Base-by-base conservation (phyloP, 2,888 invertebrate species). In the Mimumesa dahlbomi region DNA sequence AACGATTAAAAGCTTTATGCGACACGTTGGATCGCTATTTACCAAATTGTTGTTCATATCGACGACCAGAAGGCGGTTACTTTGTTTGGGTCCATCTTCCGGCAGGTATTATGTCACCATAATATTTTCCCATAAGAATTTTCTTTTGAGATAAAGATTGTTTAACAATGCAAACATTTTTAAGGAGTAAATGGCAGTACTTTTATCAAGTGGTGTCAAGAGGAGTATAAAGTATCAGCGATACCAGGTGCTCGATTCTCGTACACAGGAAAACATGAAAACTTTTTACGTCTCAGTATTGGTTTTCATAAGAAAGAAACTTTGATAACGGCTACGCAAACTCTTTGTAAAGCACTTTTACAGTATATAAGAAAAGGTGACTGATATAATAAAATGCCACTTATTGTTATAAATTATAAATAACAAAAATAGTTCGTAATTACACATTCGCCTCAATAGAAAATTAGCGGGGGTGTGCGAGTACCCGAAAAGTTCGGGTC, bases 41-140 rank as follows among this genome's bases (percentile, higher is more conserved):
- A 42, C 92, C 92, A 6, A 31, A 62, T 0, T 81, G 82, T 14
- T 92, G 92, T 73, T 84, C 78, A 0, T 90, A 91, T 73, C 59
- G 82, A 0, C 81, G 85, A 43, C 91, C 92, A 2, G 69, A 82
- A 70, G 93, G 93, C 1, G 93, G 93, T 7, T 93, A 92, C 78
- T 93, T 93, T 69, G 84, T 93, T 43, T 93, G 93, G 93, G 85
- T 93, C 50, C 85, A 87, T 66, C 84, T 93, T 43, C 93, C 93
- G 0, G 73, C 83, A 70, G 84, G 88, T 86, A 77, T 68, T 57
- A 52, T 0, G 0, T 22, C 11, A 14, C 13, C 25, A 6, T 22
- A 21, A 13, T 53, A 11, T 25, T n/a, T 29, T 34, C n/a, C n/a
- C 1, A 7, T n/a, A n/a, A n/a, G n/a, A 7, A 9, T 4, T 7